Evolutionary conservation across 2,797 vertebrate genomes (phyloP).

Genomic region (Spheniscus humboldti): DNA sequence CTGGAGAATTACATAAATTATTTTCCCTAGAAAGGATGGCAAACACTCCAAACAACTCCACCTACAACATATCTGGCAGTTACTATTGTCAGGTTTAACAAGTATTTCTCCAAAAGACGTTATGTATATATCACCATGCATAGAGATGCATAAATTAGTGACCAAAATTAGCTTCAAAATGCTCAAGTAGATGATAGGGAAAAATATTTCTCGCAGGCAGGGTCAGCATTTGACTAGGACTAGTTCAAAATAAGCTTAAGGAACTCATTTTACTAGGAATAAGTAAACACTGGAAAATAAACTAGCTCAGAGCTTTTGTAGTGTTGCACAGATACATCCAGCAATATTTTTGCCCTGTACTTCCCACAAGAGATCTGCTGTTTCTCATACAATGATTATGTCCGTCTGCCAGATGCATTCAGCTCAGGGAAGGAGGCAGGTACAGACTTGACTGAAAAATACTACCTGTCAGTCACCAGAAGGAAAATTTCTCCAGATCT

Average conservation of each 20-base stretch:
- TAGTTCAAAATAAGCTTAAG: not conserved
- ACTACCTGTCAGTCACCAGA: not conserved
- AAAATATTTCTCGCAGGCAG: not conserved
- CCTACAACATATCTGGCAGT: not conserved
- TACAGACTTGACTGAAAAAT: not conserved
- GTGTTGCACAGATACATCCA: not conserved
- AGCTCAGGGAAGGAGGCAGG: not conserved
- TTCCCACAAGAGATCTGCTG: not conserved
- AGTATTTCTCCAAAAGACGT: not conserved
- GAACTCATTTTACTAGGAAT: not conserved
- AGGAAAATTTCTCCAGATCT: not conserved
- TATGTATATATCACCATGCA: not conserved
- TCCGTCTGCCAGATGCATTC: not conserved
- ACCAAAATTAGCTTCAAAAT: not conserved
- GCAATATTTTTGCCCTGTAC: not conserved
- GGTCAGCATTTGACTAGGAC: not conserved
- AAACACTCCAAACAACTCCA: not conserved
- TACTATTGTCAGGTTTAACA: conserved; percentile 5
- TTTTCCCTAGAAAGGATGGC: not conserved
- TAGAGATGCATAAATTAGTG: not conserved
- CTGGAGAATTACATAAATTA: not conserved
- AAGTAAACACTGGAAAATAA: not conserved
- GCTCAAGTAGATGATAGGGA: not conserved
- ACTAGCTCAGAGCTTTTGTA: not conserved
- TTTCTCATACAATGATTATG: not conserved